These are phyloP conservation scores for Dromius quadrimaculatus DNA, from an alignment of 2,888 invertebrate genomes.

Conservation along the genomic window DNA sequence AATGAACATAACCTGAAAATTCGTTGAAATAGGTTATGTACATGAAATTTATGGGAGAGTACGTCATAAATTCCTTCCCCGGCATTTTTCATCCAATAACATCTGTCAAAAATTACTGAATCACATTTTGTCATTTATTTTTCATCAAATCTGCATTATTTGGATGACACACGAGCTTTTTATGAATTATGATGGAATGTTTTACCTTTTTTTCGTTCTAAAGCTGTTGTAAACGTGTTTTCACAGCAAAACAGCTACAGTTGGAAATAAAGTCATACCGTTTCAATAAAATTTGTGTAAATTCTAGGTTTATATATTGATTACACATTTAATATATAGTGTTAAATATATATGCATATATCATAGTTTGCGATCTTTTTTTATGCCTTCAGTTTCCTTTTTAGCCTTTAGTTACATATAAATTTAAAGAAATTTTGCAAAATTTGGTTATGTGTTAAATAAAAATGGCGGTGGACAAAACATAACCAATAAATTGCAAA, in stretches of 20 bases:
- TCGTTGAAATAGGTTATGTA: constrained; percentile 4
- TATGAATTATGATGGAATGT: constrained; percentile 45
- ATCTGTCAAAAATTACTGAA: constrained; percentile 11
- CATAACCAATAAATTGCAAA: constrained; percentile 19
- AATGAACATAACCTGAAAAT: neutral
- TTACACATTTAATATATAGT: constrained; percentile 50
- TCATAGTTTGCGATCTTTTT: constrained; percentile 24
- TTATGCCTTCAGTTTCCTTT: constrained; percentile 28
- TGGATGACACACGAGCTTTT: constrained; percentile 5
- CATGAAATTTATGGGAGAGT: neutral
- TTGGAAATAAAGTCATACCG: constrained; percentile 44
- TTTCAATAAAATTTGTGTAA: constrained; percentile 44
- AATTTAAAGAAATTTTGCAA: constrained; percentile 11
- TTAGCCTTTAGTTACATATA: constrained; percentile 13
- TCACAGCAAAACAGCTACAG: constrained; percentile 45
- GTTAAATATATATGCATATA: constrained; percentile 48
- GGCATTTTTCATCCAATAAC: constrained; percentile 7
- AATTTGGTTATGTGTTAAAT: neutral
- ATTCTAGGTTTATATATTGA: constrained; percentile 46
- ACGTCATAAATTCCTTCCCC: neutral
- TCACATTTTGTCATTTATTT: constrained; percentile 1
- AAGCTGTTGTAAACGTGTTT: constrained; percentile 39
- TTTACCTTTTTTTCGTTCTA: constrained; percentile 37
- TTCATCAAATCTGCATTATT: constrained; percentile 14
- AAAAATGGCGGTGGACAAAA: constrained; percentile 25